A percentile compares a stretch with the other conserved stretches of the same genome.
Conservation (phyloP, 2,113 vertebrate species). For the Ammodytes dubius region DNA sequence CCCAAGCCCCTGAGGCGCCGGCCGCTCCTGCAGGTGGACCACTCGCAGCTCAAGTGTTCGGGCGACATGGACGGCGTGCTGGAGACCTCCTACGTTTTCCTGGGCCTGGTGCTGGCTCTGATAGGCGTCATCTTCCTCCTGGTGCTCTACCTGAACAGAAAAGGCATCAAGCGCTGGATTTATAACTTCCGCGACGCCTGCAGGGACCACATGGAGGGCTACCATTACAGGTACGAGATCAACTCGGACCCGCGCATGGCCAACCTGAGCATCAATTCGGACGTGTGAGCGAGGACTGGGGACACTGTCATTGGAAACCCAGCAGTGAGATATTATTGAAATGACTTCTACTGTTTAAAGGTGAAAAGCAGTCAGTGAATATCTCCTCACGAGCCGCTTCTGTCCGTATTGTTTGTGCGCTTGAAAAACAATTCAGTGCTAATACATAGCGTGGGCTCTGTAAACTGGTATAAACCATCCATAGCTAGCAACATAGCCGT, state of each 20-base stretch:
- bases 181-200: slow-evolving; percentile 98
- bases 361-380: too few relatives aligned
- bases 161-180: slow-evolving; percentile 98
- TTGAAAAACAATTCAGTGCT: too few relatives aligned
- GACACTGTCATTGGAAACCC: slow-evolving; percentile 26
- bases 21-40: slow-evolving; percentile 83
- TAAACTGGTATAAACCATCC: too few relatives aligned
- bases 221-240: slow-evolving; percentile 98
- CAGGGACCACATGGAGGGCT: slow-evolving; percentile 99
- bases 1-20: slow-evolving; percentile 82
- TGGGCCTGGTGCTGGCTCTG: slow-evolving; percentile 95
- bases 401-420: too few relatives aligned
- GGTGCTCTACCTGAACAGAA: slow-evolving; percentile 97
- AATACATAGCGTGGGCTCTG: too few relatives aligned
- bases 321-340: slow-evolving; percentile 39
- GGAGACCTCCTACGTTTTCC: slow-evolving; percentile 96
- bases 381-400: too few relatives aligned
- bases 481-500: too few relatives aligned
- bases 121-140: slow-evolving; percentile 97
- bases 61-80: slow-evolving; percentile 85
- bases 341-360: slow-evolving; percentile 55
- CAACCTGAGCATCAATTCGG: slow-evolving; percentile 95
- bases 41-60: slow-evolving; percentile 79
- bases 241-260: slow-evolving; percentile 94
- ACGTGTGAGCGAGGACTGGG: slow-evolving; percentile 85